phyloP scores from a whole-genome alignment of 2,797 vertebrate species.

The Acipenser ruthenus region DNA sequence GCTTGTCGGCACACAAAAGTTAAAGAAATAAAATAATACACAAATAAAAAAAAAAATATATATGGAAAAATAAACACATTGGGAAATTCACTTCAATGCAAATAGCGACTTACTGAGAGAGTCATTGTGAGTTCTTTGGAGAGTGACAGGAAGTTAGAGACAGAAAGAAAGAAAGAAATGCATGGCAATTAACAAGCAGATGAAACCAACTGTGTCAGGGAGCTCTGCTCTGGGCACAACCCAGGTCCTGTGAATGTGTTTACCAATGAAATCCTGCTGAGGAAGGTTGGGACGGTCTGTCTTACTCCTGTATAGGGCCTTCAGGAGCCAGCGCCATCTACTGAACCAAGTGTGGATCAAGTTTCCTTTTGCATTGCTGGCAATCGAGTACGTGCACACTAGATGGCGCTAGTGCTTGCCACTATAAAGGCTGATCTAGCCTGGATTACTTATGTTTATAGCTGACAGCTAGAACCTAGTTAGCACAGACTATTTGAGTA shows the following conservation, averaged over 20 bases:
- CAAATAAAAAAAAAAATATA: slow-evolving; percentile 4
- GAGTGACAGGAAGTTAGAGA: slow-evolving; percentile 47
- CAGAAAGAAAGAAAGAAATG: slow-evolving; percentile 35
- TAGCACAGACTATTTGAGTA: too few relatives aligned
- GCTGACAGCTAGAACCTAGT: too few relatives aligned
- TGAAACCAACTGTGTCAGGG: slow-evolving; percentile 45
- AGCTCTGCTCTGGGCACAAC: slow-evolving; percentile 56
- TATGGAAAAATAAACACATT: background rate
- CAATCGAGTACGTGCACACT: too few relatives aligned
- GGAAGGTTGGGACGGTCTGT: too few relatives aligned
- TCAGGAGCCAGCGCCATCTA: too few relatives aligned
- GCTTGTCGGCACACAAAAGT: slow-evolving; percentile 1
- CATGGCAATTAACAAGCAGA: slow-evolving; percentile 51
- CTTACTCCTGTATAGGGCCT: too few relatives aligned
- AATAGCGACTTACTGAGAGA: slow-evolving; percentile 43
- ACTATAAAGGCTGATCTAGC: too few relatives aligned
- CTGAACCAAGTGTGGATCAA: too few relatives aligned
- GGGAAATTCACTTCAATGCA: slow-evolving; percentile 40
- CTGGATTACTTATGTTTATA: too few relatives aligned
- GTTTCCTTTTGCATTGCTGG: too few relatives aligned
- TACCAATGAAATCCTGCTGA: too few relatives aligned
- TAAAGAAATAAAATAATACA: background rate
- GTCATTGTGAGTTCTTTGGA: slow-evolving; percentile 51
- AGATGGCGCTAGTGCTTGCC: too few relatives aligned
- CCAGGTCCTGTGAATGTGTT: slow-evolving; percentile 6